Percentiles rank a stretch among this genome's conserved stretches.
Evolutionary conservation across 2,113 vertebrate genomes (phyloP).

Genomic region (Clupea harengus): DNA sequence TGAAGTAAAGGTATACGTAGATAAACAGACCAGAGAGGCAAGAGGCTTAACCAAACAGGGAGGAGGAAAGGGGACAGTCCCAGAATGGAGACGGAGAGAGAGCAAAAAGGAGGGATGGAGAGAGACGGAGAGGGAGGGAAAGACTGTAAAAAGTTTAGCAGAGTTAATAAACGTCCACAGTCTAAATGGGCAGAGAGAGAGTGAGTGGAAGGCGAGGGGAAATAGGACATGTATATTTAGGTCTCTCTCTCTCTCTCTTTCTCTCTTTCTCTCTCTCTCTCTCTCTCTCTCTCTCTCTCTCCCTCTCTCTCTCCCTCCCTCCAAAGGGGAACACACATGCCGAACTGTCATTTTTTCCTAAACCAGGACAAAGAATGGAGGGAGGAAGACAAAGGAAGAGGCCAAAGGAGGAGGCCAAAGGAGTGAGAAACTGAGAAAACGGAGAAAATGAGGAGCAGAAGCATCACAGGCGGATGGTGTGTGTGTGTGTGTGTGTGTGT

Average conservation of each 20-base stretch:
- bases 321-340: slow-evolving; percentile 27
- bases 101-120: background rate
- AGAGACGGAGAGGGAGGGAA: background rate
- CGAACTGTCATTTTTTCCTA: slow-evolving; percentile 59
- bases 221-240: slow-evolving; percentile 74
- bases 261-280: slow-evolving; percentile 27
- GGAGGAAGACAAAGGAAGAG: background rate
- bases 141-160: slow-evolving; percentile 52
- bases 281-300: slow-evolving; percentile 35
- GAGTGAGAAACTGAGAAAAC: background rate
- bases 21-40: background rate
- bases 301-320: slow-evolving; percentile 1
- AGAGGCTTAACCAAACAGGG: background rate
- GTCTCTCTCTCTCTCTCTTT: slow-evolving; percentile 52
- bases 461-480: slow-evolving; percentile 13
- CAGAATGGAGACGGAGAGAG: background rate
- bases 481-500: background rate
- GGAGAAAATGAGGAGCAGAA: slow-evolving; percentile 25
- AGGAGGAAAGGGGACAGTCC: background rate
- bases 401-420: too few relatives aligned
- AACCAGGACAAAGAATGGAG: slow-evolving; percentile 64
- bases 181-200: slow-evolving; percentile 63
- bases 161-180: slow-evolving; percentile 62
- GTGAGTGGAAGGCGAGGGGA: slow-evolving; percentile 64
- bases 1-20: too few relatives aligned